Evolutionary conservation across 2,888 invertebrate genomes (phyloP).

Genomic region (Malthinus seriepunctatus): DNA sequence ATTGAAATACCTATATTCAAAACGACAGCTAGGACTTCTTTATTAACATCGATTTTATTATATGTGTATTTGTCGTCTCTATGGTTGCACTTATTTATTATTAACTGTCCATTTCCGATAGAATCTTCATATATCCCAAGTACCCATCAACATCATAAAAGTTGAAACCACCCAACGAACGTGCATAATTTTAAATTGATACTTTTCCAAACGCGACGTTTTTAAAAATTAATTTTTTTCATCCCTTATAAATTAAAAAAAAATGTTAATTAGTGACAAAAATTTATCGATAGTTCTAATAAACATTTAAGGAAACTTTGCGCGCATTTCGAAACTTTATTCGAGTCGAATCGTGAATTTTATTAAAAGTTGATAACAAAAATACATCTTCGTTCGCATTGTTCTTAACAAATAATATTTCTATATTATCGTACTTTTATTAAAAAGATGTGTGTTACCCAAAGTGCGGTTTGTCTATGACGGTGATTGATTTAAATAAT

Average conservation of each 20-base stretch:
- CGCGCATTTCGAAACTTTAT: no score
- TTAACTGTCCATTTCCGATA: constrained; percentile 34
- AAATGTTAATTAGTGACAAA: no score
- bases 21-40: constrained; percentile 11
- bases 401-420: not conserved
- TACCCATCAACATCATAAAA: not conserved
- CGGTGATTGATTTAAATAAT: constrained; percentile 28
- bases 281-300: no score
- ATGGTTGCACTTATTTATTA: constrained; percentile 42
- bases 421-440: not conserved
- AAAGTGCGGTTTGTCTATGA: constrained; percentile 35
- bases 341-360: no score
- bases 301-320: no score
- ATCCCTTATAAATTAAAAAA: no score
- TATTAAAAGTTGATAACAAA: not conserved
- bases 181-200: no score
- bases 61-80: constrained; percentile 47
- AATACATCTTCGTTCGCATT: not conserved
- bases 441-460: not conserved
- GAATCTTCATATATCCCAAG: constrained; percentile 13
- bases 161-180: not conserved
- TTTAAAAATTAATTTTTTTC: not conserved
- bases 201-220: not conserved
- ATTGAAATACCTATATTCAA: not conserved
- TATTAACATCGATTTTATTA: constrained; percentile 51